Percentiles rank a stretch among this genome's conserved stretches.
Conservation (phyloP, 2,888 invertebrate genomes). For the Diaperis boleti region DNA sequence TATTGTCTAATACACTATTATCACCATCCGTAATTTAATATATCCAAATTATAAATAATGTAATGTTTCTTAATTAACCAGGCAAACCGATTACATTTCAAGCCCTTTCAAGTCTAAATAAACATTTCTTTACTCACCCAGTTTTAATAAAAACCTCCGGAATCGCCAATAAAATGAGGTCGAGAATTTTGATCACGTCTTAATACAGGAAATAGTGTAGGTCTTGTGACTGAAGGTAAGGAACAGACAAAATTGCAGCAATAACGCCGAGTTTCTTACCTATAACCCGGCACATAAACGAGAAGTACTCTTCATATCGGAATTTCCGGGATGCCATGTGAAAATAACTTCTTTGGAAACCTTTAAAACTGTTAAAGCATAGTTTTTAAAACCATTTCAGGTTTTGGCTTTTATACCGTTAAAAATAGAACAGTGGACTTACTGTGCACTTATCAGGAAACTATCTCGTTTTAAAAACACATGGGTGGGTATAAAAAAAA, state of each 20-base stretch:
- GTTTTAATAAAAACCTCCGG: conserved; percentile 20
- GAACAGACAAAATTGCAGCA: conserved; percentile 43
- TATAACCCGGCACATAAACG: conserved; percentile 44
- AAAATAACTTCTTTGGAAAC: conserved; percentile 38
- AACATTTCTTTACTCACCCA: not conserved
- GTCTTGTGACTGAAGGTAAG: conserved; percentile 36
- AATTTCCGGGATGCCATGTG: conserved; percentile 41
- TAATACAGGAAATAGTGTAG: conserved; percentile 33
- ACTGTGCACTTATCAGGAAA: too few species aligned
- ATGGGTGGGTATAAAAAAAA: too few species aligned
- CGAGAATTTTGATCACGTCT: conserved; percentile 37
- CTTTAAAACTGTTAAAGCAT: conserved; percentile 33
- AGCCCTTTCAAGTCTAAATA: conserved; percentile 7
- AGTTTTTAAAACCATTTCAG: too few species aligned
- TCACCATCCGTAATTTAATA: too few species aligned
- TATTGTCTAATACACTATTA: too few species aligned
- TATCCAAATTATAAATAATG: too few species aligned
- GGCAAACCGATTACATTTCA: not conserved
- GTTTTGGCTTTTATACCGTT: not conserved
- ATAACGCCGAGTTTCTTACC: conserved; percentile 43
- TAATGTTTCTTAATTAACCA: not conserved
- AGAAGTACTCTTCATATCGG: conserved; percentile 37
- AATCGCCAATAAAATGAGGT: conserved; percentile 33
- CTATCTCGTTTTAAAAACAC: too few species aligned
- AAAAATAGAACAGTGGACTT: not conserved